Percentiles rank a stretch among this genome's conserved stretches.
Evolutionary conservation across 2,113 vertebrate species (phyloP).

Genomic region (Piliocolobus tephrosceles): DNA sequence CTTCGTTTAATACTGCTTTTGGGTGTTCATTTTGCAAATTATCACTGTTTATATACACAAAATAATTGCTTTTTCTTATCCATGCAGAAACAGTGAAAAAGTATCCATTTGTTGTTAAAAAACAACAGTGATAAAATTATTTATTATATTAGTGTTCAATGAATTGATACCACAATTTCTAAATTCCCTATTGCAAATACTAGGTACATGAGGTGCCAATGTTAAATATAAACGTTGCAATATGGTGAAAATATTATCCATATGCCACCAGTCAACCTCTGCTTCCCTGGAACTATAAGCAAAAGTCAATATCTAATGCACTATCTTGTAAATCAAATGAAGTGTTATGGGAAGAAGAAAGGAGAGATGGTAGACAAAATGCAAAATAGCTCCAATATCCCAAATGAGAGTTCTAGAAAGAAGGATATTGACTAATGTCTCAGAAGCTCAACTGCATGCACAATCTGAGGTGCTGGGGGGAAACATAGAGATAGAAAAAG

Average conservation of each 20-base stretch:
- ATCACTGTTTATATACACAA: slow-evolving; percentile 51
- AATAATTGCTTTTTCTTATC: slow-evolving; percentile 42
- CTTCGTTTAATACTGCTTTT: neutral
- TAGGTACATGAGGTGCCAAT: neutral
- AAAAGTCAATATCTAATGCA: neutral
- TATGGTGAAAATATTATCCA: neutral
- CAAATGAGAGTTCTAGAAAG: neutral
- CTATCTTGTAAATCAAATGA: neutral
- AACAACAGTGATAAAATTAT: neutral
- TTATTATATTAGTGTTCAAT: slow-evolving; percentile 7
- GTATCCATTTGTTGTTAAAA: neutral
- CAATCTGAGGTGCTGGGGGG: neutral
- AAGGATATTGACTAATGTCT: neutral
- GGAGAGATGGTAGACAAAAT: neutral
- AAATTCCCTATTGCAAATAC: neutral
- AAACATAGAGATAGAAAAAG: neutral
- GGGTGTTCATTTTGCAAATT: slow-evolving; percentile 29
- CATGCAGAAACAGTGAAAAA: neutral
- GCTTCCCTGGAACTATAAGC: neutral
- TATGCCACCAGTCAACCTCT: neutral
- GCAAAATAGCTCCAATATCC: neutral
- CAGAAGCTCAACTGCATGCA: neutral
- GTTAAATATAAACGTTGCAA: neutral
- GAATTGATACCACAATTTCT: neutral
- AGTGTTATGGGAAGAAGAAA: neutral